A percentile compares a stretch with the other conserved stretches of the same genome.
phyloP scores from a whole-genome alignment of 2,797 vertebrate genomes.

The Cephalopachus bancanus region DNA sequence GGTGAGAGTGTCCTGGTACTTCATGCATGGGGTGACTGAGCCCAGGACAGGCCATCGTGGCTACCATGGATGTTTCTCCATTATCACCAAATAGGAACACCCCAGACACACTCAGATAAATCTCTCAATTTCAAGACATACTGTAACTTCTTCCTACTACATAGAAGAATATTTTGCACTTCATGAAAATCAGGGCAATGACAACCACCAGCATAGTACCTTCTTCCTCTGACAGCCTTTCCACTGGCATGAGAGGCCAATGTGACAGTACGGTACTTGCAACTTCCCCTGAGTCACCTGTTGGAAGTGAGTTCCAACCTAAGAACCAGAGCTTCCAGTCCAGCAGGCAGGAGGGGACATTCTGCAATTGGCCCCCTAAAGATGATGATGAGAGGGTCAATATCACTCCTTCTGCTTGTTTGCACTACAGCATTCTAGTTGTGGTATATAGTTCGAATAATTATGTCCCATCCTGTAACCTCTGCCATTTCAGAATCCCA shows the following conservation, averaged over 20 bases:
- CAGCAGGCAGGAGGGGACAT: neutral
- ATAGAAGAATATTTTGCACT: neutral
- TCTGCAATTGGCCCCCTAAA: neutral
- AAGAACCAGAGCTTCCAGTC: neutral
- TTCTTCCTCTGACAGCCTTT: neutral
- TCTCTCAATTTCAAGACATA: neutral
- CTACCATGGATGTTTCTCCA: neutral
- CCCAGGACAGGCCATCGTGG: neutral
- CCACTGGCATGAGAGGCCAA: neutral
- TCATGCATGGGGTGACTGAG: neutral
- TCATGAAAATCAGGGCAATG: neutral
- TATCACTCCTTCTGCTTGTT: neutral
- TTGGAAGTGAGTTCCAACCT: neutral
- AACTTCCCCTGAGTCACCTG: neutral
- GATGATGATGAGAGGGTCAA: neutral
- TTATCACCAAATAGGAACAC: neutral
- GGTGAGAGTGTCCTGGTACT: neutral
- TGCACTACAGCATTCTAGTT: neutral
- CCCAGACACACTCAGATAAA: neutral
- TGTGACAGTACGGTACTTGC: neutral
- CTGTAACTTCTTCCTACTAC: neutral
- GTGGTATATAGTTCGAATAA: neutral
- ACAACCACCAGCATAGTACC: neutral
- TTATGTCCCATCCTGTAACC: accelerated
- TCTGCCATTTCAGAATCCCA: neutral